These are phyloP conservation scores for Radopholus similis DNA, from an alignment of 1,140 invertebrate species.

Conservation along the genomic window DNA sequence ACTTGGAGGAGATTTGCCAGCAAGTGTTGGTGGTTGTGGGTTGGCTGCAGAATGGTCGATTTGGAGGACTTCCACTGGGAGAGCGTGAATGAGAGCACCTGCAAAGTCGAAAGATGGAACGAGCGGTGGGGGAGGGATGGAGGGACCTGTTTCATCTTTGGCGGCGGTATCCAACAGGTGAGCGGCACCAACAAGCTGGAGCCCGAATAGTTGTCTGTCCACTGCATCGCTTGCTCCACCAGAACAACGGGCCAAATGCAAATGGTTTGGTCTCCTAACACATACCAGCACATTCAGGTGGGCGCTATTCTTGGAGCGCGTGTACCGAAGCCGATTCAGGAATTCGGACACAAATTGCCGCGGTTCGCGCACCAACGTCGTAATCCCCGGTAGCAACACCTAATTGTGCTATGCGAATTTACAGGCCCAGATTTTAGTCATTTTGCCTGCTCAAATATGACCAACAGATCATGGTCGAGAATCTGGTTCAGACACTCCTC, in stretches of 20 bases:
- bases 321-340: conserved; percentile 55
- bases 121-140: background rate
- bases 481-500: conserved; percentile 55
- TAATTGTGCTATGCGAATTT: background rate
- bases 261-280: conserved; percentile 32
- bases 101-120: conserved; percentile 7
- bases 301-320: conserved; percentile 33
- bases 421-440: background rate
- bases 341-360: conserved; percentile 59
- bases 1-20: conserved; percentile 19
- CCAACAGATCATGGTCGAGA: conserved; percentile 57
- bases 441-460: conserved; percentile 48
- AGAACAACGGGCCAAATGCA: no score
- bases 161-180: conserved; percentile 58
- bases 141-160: conserved; percentile 55
- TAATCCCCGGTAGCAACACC: conserved; percentile 51
- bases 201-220: conserved; percentile 50
- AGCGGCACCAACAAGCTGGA: conserved; percentile 49
- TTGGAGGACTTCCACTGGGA: conserved; percentile 43
- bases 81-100: conserved; percentile 45
- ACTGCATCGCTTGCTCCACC: conserved; percentile 55
- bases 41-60: conserved; percentile 48
- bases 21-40: conserved; percentile 57
- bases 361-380: conserved; percentile 46
- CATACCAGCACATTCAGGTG: conserved; percentile 14